phyloP scores from a whole-genome alignment of 2,888 invertebrate species.

The Rhingia campestris region DNA sequence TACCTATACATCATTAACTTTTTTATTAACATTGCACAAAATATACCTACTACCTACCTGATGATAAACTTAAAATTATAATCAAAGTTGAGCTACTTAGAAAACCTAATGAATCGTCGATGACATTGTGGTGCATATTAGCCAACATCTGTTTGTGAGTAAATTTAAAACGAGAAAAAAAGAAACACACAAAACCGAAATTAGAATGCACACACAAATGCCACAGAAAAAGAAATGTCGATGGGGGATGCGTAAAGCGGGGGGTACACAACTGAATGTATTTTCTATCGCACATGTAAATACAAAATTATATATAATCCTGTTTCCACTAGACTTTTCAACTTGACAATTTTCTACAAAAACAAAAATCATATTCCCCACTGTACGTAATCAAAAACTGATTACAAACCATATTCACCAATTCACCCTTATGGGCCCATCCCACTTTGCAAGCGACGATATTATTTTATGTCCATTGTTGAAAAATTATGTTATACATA shows the following conservation, averaged over 20 bases:
- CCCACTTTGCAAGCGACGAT: neutral
- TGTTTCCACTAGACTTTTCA: too few relatives aligned
- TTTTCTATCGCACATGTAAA: neutral
- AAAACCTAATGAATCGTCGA: neutral
- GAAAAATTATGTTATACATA: too few relatives aligned
- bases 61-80: too few relatives aligned
- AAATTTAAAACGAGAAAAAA: neutral
- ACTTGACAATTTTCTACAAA: neutral
- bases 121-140: neutral
- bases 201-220: neutral
- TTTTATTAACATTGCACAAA: too few relatives aligned
- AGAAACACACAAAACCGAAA: neutral
- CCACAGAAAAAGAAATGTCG: neutral
- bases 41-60: too few relatives aligned
- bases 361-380: neutral
- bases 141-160: constrained; percentile 2
- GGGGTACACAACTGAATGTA: neutral
- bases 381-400: neutral
- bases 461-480: neutral
- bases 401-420: neutral
- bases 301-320: neutral
- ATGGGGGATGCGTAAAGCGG: neutral
- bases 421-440: constrained; percentile 8
- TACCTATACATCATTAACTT: too few relatives aligned
- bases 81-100: neutral